These are phyloP conservation scores for Hydrozoanthus gracilis DNA, from an alignment of 92 coral and sea anemone species.

Conservation along the genomic window DNA sequence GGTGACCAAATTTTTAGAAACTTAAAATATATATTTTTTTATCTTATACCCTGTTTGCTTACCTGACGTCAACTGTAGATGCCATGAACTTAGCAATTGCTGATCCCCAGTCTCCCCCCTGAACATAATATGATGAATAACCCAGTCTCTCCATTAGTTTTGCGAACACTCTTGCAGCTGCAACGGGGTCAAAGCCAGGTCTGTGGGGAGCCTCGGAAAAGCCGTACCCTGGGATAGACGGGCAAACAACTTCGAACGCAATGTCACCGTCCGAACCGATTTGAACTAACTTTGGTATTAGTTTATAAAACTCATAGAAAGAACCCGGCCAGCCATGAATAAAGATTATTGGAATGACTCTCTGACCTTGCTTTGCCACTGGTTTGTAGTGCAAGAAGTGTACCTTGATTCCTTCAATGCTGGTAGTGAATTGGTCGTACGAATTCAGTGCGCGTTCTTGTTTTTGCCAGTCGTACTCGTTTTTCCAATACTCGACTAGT, in stretches of 20 bases:
- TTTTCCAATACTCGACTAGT: constrained; percentile 80
- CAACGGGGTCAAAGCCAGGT: constrained; percentile 70
- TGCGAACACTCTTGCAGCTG: constrained; percentile 79
- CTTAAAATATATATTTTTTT: not conserved
- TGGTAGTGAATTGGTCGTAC: constrained; percentile 70
- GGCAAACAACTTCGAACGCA: constrained; percentile 87
- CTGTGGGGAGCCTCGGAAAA: constrained; percentile 93
- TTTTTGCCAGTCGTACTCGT: constrained; percentile 81
- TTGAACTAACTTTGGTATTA: constrained; percentile 63
- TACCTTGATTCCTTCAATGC: constrained; percentile 77
- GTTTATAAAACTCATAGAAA: constrained; percentile 88
- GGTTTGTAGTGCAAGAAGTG: constrained; percentile 90
- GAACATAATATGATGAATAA: constrained; percentile 75
- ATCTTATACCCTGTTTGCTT: constrained; percentile 1
- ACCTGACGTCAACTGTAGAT: constrained; percentile 71
- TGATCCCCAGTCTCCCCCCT: constrained; percentile 99
- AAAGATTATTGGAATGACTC: constrained; percentile 76
- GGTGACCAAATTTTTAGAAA: no score
- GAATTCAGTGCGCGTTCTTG: constrained; percentile 81
- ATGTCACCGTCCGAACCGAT: constrained; percentile 56
- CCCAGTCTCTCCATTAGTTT: constrained; percentile 89
- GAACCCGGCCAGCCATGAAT: constrained; percentile 99
- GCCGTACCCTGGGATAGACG: constrained; percentile 97
- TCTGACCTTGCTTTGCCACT: constrained; percentile 63
- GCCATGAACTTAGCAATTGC: constrained; percentile 78